Evolutionary conservation across 2,113 vertebrate species (phyloP), one percentile per base, ranked within the genome.

Genomic region (Tragelaphus strepsiceros): DNA sequence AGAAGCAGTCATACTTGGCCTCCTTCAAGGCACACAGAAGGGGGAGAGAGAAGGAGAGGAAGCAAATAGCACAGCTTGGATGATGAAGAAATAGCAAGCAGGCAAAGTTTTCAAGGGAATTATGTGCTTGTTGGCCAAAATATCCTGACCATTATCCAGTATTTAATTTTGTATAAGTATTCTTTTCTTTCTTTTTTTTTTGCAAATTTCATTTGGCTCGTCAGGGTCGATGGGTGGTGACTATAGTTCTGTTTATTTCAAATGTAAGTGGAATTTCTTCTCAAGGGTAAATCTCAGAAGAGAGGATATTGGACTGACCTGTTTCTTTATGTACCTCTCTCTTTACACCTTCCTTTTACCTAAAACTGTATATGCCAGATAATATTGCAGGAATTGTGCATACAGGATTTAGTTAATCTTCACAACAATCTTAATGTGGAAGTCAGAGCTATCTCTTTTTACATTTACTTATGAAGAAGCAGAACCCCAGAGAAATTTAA

Each of bases 151-250:
- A 26, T 80, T 78, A 54, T 6, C 15, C 22, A n/a, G 59, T 39
- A 80, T 96, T 90, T 95, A 21, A 84, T 51, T 95, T 15, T 39
- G 94, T 64, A 11, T 9, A 24, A 62, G 5, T 32, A 53, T 35
- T 30, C 1, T 88, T 92, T 62, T 62, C 49, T 28, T 58, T 59
- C 9, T 26, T 3, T 32, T 64, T 19, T 39, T 39, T 71, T 91
- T 84, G 64, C 4, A 92, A 77, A 81, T 87, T 84, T 94, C 28
- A 58, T 46, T 21, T 2, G 11, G 3, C 1, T 19, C 7, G 4
- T 6, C 0, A 0, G 14, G 6, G 28, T 21, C 0, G 4, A 7
- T 49, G 2, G 2, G 0, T n/a, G 21, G 1, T 3, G 3, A 32
- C 67, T 56, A 9, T 7, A 35, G 13, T 28, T 61, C 51, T 86